Percentiles rank a stretch among this genome's conserved stretches.
These are phyloP conservation scores for Lophotriccus pileatus DNA, from an alignment of 2,797 vertebrate genomes.

Conservation along the genomic window DNA sequence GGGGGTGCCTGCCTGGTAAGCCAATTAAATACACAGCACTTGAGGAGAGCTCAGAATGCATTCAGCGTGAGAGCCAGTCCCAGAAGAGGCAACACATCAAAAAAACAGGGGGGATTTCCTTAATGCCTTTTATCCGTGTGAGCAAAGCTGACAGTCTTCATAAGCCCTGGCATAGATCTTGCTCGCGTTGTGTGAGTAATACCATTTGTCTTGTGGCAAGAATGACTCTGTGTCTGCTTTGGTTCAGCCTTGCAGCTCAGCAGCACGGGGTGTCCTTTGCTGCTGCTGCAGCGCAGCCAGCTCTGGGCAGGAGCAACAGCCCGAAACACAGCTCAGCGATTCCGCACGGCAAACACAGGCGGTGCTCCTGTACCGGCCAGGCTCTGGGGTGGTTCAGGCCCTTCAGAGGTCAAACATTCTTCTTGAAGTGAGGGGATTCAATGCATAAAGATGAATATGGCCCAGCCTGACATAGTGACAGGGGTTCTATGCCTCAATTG, in stretches of 20 bases:
- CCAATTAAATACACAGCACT: not conserved
- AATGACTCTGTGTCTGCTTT: not conserved
- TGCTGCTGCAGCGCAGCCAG: not conserved
- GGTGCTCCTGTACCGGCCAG: not conserved
- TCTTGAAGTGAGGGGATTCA: not conserved
- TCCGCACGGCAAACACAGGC: not conserved
- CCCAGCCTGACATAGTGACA: not conserved
- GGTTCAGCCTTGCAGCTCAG: not conserved
- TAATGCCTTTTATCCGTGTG: not conserved
- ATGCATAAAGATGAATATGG: not conserved
- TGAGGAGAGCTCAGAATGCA: not conserved
- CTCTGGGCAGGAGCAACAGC: not conserved
- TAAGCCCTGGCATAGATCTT: not conserved
- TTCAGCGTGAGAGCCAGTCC: not conserved
- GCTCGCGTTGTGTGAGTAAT: not conserved
- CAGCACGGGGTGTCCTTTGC: accelerated
- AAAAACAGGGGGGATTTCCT: not conserved
- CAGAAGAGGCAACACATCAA: not conserved
- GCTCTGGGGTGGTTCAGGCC: not conserved
- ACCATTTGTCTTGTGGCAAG: not conserved
- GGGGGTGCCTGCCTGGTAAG: not conserved
- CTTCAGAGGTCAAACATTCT: not conserved
- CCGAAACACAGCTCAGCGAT: not conserved
- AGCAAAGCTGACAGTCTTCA: not conserved
- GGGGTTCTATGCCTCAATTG: not conserved